phyloP scores from a whole-genome alignment of 2,888 invertebrate species.

The Eupithecia centaureata region DNA sequence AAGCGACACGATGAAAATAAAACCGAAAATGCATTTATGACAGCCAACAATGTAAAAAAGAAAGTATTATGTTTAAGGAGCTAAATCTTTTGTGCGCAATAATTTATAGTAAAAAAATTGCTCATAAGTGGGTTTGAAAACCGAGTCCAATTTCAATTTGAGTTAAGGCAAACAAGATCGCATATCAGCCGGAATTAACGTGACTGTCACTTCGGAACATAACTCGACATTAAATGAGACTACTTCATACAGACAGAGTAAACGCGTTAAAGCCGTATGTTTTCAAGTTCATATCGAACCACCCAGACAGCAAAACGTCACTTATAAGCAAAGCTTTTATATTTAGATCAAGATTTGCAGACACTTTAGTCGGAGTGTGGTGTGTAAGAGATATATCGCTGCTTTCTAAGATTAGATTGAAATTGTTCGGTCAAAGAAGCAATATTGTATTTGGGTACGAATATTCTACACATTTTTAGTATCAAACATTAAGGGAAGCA shows the following conservation, averaged over 20 bases:
- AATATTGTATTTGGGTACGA: constrained; percentile 1
- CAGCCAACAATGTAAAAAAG: neutral
- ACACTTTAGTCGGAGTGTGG: constrained; percentile 26
- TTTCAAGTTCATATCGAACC: constrained; percentile 55
- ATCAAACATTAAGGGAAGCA: too few relatives aligned
- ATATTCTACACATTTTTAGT: neutral
- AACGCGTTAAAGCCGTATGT: constrained; percentile 44
- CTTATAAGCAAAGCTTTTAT: constrained; percentile 58
- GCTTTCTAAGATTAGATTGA: constrained; percentile 19
- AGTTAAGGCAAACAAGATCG: constrained; percentile 25
- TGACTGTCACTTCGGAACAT: constrained; percentile 19
- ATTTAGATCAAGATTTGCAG: constrained; percentile 58
- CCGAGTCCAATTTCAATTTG: constrained; percentile 2
- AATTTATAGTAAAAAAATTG: neutral
- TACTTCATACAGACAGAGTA: constrained; percentile 22
- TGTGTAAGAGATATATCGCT: constrained; percentile 21
- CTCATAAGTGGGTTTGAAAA: neutral
- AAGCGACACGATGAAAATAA: neutral
- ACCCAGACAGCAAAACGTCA: constrained; percentile 76
- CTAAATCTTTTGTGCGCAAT: neutral
- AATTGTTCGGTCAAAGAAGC: constrained; percentile 22
- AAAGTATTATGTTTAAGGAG: neutral
- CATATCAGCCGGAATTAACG: constrained; percentile 25
- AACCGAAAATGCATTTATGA: neutral
- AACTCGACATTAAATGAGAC: constrained; percentile 31